phyloP scores from a whole-genome alignment of 2,888 invertebrate genomes.

The Leucophenga maculata region DNA sequence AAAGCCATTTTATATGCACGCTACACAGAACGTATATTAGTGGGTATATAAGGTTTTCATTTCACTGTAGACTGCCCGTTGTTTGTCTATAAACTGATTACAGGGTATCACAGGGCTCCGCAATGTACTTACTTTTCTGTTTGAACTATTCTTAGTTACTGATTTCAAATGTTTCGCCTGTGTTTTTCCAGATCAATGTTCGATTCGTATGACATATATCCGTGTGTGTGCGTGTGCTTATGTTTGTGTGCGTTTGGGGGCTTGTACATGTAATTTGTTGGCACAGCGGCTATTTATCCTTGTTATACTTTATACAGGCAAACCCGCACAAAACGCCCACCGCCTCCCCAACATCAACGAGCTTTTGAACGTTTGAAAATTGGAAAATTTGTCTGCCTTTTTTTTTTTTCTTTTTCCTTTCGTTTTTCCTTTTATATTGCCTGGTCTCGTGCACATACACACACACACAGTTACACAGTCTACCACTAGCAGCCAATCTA shows the following conservation, averaged over 20 bases:
- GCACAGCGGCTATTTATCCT: constrained; percentile 61
- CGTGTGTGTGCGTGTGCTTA: neutral
- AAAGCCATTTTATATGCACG: too few species aligned
- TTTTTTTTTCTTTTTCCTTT: neutral
- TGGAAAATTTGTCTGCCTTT: constrained; percentile 60
- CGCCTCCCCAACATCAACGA: neutral
- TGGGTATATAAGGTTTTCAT: too few species aligned
- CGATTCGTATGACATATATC: constrained; percentile 38
- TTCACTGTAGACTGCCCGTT: too few species aligned
- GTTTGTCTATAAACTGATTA: too few species aligned
- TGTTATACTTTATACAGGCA: constrained; percentile 46
- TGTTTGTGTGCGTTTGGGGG: neutral
- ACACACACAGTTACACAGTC: neutral
- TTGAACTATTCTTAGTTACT: too few species aligned
- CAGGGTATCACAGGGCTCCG: too few species aligned
- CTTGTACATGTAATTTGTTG: constrained; percentile 47
- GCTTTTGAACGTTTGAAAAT: constrained; percentile 61
- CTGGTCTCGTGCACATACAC: neutral
- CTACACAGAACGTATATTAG: too few species aligned
- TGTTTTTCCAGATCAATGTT: constrained; percentile 66
- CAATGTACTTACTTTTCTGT: too few species aligned
- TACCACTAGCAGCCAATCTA: neutral
- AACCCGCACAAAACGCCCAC: too few species aligned
- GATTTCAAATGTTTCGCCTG: constrained; percentile 47
- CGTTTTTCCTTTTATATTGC: neutral